Evolutionary conservation across 2,888 invertebrate genomes (phyloP), one percentile per base, ranked within the genome.

Genomic region (Lepidocyrtoides sp.): DNA sequence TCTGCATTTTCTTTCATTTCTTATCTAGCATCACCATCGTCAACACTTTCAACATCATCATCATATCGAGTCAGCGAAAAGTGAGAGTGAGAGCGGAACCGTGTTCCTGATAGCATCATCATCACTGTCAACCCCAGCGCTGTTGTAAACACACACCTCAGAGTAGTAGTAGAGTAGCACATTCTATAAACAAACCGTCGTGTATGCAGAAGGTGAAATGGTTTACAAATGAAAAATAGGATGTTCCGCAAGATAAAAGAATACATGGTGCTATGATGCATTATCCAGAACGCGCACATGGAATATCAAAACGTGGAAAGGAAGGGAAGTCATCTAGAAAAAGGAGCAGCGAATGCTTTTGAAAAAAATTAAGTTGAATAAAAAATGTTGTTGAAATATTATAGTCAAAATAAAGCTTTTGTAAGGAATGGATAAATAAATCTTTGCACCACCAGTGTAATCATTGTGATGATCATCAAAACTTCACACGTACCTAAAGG

Each of bases 201-300:
- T 23, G 72, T 10, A 12, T n/a, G n/a, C 23, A 20, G 32, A 32
- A 32, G 17, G 41, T 44, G 41, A 51, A 17, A 26, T 23, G 75
- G 26, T 77, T 77, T 77, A 48, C 48, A 75, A 44, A 51, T 0
- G 8, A 26, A 26, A 51, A 77, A 36, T 17, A 14, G 36, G 54
- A 81, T 23, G 77, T 57, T 57, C 57, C 20, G 0, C 12, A 8
- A 36, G 54, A 51, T 72, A 72, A 72, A 54, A 77, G 14, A 32
- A 32, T 36, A 54, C 44, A 75, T n/a, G 23, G n/a, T n/a, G n/a
- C n/a, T 32, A 81, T 57, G 32, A 81, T 81, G 57, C 81, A 77
- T 77, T 72, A 72, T 20, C 72, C 23, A 41, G 44, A 72, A 44
- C 12, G 23, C 20, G 17, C 36, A 44, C 17, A 72, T 5, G 23